Percentiles rank a stretch among this genome's conserved stretches.
Evolutionary conservation across 1,140 invertebrate genomes (phyloP).

Genomic region (Condylostylus longicornis): DNA sequence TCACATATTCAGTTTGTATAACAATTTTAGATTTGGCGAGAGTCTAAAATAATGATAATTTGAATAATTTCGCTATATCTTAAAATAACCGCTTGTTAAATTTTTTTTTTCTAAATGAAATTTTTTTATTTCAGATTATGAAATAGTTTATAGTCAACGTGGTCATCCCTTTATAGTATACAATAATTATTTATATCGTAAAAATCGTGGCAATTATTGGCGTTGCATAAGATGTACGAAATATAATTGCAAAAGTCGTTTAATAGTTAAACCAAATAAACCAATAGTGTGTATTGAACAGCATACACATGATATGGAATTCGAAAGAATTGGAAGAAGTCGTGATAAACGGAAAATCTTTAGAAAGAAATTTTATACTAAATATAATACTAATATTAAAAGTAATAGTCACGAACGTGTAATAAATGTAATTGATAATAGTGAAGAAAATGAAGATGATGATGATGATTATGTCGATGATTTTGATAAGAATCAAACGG

Average conservation of each 20-base stretch:
- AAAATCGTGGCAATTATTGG: conserved; percentile 14
- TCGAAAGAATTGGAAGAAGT: conserved; percentile 8
- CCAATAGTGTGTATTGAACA: conserved; percentile 2
- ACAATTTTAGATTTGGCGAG: too few species aligned
- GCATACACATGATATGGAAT: conserved; percentile 10
- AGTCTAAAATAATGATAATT: too few species aligned
- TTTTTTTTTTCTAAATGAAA: background rate
- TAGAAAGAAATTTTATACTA: background rate
- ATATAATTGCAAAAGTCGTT: conserved; percentile 8
- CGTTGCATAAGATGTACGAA: conserved; percentile 11
- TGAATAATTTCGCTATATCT: too few species aligned
- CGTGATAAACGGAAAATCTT: conserved; percentile 1
- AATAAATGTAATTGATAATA: too few species aligned
- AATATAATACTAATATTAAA: too few species aligned
- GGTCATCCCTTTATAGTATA: conserved; percentile 10
- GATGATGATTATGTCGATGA: background rate
- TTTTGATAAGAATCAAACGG: background rate
- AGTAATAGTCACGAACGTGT: too few species aligned
- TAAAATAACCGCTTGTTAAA: too few species aligned
- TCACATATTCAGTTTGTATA: too few species aligned
- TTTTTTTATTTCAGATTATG: conserved; percentile 4
- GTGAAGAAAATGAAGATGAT: too few species aligned
- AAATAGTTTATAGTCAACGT: conserved; percentile 12
- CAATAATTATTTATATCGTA: conserved; percentile 12
- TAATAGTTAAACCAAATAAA: conserved; percentile 6